These are phyloP conservation scores for Seladonia tumulorum DNA, from an alignment of 2,888 invertebrate species.

Conservation along the genomic window DNA sequence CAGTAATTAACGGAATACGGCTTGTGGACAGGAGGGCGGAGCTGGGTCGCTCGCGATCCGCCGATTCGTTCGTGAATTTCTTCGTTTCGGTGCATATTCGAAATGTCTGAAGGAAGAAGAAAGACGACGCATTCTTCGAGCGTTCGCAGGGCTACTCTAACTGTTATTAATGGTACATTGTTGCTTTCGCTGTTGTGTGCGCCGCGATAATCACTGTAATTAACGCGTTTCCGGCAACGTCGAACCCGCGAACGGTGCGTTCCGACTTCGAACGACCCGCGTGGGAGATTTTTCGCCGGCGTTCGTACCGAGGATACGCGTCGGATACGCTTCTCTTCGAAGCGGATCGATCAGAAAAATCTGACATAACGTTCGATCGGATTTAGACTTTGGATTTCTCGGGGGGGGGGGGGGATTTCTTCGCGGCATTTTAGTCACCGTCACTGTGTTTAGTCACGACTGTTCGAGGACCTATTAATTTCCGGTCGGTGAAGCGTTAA, in stretches of 20 bases:
- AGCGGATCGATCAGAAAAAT: not conserved
- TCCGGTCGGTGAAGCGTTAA: not conserved
- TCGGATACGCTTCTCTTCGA: not conserved
- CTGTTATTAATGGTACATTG: constrained; percentile 64
- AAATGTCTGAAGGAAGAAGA: too few species aligned
- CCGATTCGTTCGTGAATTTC: not conserved
- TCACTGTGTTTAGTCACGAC: too few species aligned
- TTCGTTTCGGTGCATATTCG: not conserved
- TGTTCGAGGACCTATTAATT: not conserved
- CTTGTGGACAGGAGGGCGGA: not conserved
- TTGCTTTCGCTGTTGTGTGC: constrained; percentile 44
- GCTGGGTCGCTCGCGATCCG: not conserved
- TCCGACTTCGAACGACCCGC: constrained; percentile 21
- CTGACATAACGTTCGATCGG: too few species aligned
- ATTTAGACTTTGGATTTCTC: not conserved
- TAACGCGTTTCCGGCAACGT: constrained; percentile 45
- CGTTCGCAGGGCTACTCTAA: constrained; percentile 38
- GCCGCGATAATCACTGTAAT: constrained; percentile 36
- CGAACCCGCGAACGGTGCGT: constrained; percentile 15
- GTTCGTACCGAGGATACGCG: not conserved
- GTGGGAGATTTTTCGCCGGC: constrained; percentile 11
- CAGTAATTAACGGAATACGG: constrained; percentile 50
- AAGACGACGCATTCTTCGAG: constrained; percentile 25
- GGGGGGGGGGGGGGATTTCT: not conserved
- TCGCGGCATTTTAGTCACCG: not conserved